Percentiles rank a stretch among this genome's conserved stretches.
These are phyloP conservation scores for Tenthredo livida DNA, from an alignment of 2,888 invertebrate species.

Conservation along the genomic window DNA sequence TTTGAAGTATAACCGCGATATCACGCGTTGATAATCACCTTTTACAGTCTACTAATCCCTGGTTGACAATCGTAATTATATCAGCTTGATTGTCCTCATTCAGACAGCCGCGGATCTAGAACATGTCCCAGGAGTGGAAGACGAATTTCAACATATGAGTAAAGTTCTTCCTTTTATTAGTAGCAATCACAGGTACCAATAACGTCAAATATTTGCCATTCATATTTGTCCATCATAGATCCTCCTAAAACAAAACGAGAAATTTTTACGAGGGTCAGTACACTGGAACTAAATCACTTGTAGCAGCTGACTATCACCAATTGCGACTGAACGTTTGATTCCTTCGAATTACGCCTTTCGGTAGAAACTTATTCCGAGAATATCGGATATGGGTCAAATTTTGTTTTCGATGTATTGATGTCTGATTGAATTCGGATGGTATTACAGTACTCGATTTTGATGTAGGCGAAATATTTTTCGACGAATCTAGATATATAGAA, in stretches of 20 bases:
- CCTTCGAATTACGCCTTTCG: not conserved
- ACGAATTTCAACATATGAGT: not conserved
- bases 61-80: constrained; percentile 8
- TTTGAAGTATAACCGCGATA: not conserved
- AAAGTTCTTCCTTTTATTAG: not conserved
- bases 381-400: not conserved
- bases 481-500: not conserved
- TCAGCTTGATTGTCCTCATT: not conserved
- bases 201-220: not conserved
- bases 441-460: not conserved
- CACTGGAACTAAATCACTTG: no score
- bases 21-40: constrained; percentile 11
- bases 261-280: no score
- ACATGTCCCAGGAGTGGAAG: not conserved
- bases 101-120: not conserved
- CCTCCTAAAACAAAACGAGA: no score
- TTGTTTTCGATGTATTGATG: not conserved
- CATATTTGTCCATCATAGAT: no score
- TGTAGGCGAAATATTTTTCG: not conserved
- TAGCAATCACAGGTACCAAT: not conserved
- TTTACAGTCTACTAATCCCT: not conserved
- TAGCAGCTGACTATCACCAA: no score
- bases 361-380: not conserved
- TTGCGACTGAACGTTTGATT: not conserved
- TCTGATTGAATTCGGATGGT: not conserved